Evolutionary conservation across 1,140 invertebrate genomes (phyloP).

Genomic region (Spodoptera frugiperda): DNA sequence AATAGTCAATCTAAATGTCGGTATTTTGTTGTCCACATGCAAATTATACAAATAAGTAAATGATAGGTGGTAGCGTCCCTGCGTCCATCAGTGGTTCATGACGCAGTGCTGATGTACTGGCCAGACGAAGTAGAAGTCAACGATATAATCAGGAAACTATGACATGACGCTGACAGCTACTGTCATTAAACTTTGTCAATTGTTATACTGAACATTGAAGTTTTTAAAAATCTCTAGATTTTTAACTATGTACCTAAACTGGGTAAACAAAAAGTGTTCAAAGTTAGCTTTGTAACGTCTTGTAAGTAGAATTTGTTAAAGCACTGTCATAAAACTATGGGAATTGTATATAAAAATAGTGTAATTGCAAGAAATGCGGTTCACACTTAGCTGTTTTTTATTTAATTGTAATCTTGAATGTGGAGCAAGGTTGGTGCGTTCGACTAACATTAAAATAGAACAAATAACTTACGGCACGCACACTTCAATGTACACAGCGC

Average conservation of each 20-base stretch:
- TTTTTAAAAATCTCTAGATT: too few species aligned
- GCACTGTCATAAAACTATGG: background rate
- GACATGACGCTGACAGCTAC: too few species aligned
- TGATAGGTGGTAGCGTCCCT: background rate
- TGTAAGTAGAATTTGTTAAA: background rate
- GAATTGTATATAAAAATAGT: background rate
- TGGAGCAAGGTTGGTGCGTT: slow-evolving; percentile 76
- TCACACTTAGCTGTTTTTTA: slow-evolving; percentile 60
- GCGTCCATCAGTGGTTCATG: background rate
- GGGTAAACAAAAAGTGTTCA: too few species aligned
- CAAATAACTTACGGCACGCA: slow-evolving; percentile 73
- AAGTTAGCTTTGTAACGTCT: background rate
- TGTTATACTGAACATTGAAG: too few species aligned
- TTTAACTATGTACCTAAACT: background rate
- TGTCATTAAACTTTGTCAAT: too few species aligned
- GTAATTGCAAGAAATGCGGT: slow-evolving; percentile 33
- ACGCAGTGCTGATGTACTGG: background rate
- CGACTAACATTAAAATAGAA: slow-evolving; percentile 77
- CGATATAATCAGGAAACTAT: background rate
- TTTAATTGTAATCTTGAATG: slow-evolving; percentile 76
- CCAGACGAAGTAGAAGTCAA: too few species aligned
- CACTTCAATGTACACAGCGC: slow-evolving; percentile 55
- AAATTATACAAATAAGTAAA: slow-evolving; percentile 11
- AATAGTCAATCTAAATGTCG: slow-evolving; percentile 2
- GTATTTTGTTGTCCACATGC: background rate